Base-by-base conservation (phyloP, 2,113 vertebrate genomes). In the Leucoraja erinaceus region DNA sequence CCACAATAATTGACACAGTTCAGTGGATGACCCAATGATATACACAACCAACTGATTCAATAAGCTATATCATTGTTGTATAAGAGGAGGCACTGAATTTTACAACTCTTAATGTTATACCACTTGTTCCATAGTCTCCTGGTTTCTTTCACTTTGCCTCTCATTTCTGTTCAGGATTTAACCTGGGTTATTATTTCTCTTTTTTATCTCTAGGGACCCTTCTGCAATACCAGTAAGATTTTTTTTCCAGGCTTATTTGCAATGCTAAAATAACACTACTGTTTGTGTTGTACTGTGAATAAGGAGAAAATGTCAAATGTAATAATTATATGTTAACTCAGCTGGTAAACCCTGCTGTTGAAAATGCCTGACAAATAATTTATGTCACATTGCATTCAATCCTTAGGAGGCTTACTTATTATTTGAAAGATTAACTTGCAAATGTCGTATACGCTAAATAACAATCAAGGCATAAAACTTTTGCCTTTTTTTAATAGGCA, bases 341-440 rank as follows among this genome's bases (percentile, higher is more conserved):
- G 59, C 83, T 88, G 83, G 59, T 33, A 88, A n/a, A 88, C 83
- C 14, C 61, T 31, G n/a, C 83, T 63, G 59, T 16, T 88, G 83
- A 66, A 88, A 88, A 88, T n/a, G 61, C 28, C 83, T 88, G 61
- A 88, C 83, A 63, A 88, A 88, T 88, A 88, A 88, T 88, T 88
- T 88, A 88, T 88, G 83, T 88, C 83, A 88, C 83, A 88, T 88
- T n/a, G 14, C 59, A 63, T 88, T 66, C 59, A 88, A 88, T 61
- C 83, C 83, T 88, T 88, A 88, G 83, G 59, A 88, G 83, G 28
- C 59, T 61, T 66, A 88, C 56, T 88, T 88, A 88, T 31, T 88
- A 88, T 88, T 88, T 88, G 59, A 63, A 63, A 63, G 59, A 88
- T 66, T 31, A 88, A 88, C 59, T 18, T 88, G 83, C 59, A 63